Conservation (phyloP, 1,140 invertebrate species). For the Aleiodes sp. region DNA sequence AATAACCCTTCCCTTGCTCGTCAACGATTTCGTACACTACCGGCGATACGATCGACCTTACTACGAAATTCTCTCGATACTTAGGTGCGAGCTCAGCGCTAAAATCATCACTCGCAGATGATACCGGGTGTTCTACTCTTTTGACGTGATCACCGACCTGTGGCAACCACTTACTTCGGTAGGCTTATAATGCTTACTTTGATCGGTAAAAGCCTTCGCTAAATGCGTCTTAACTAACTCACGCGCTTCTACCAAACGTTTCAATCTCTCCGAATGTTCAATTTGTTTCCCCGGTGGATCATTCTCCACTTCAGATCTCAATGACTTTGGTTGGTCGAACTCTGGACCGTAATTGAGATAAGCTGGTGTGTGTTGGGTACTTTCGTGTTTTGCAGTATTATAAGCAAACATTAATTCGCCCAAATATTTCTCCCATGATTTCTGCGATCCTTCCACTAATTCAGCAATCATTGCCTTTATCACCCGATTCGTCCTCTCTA, state of each 20-base stretch:
- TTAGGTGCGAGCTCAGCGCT: background rate
- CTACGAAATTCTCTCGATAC: background rate
- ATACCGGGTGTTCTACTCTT: background rate
- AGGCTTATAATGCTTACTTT: background rate
- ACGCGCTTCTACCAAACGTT: background rate
- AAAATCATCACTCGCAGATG: background rate
- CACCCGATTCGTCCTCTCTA: conserved; percentile 24
- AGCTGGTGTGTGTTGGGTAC: background rate
- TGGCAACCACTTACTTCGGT: background rate
- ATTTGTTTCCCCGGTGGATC: background rate
- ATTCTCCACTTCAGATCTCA: background rate
- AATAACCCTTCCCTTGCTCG: background rate
- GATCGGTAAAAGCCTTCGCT: background rate
- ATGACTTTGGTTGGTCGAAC: background rate
- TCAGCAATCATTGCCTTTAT: conserved; percentile 33
- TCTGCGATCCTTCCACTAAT: conserved; percentile 45
- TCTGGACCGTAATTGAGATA: conserved; percentile 25
- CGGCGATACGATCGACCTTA: background rate
- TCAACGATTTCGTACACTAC: background rate
- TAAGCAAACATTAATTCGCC: conserved; percentile 47
- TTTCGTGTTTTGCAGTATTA: conserved; percentile 13
- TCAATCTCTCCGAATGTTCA: background rate
- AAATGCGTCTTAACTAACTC: background rate
- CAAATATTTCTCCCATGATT: conserved; percentile 52
- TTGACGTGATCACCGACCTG: background rate